phyloP scores from a whole-genome alignment of 2,113 vertebrate species.

The Scatophagus argus region DNA sequence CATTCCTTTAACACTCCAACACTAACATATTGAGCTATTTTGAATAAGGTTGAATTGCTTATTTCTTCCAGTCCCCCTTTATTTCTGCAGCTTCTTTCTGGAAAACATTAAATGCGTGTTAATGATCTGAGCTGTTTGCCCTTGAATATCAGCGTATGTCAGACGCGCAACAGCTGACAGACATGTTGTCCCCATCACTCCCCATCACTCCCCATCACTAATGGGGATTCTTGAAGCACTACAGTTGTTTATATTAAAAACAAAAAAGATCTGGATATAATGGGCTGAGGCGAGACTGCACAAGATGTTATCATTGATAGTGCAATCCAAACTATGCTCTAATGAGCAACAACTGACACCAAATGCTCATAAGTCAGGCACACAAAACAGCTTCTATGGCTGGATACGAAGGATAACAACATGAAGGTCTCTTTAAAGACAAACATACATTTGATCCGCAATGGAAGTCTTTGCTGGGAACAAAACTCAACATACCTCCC shows the following conservation, averaged over 20 bases:
- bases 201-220: no score
- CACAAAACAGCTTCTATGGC: neutral
- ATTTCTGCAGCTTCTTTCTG: constrained; percentile 47
- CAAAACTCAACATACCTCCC: constrained; percentile 86
- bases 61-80: constrained; percentile 54
- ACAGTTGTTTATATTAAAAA: constrained; percentile 36
- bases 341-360: constrained; percentile 60
- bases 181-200: constrained; percentile 48
- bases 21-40: constrained; percentile 50
- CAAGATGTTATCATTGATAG: constrained; percentile 55
- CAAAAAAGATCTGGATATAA: constrained; percentile 28
- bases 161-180: constrained; percentile 31
- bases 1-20: constrained; percentile 50
- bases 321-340: constrained; percentile 51
- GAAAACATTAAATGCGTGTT: constrained; percentile 69
- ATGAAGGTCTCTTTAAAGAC: constrained; percentile 55
- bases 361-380: constrained; percentile 32
- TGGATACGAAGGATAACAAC: constrained; percentile 40
- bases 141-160: constrained; percentile 39
- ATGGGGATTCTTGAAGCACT: constrained; percentile 9
- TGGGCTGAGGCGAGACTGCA: constrained; percentile 40
- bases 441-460: constrained; percentile 42
- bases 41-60: constrained; percentile 47
- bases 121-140: constrained; percentile 48
- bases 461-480: constrained; percentile 26